Conservation (phyloP, 2,113 vertebrate genomes). For the Mormyrus lacerda region DNA sequence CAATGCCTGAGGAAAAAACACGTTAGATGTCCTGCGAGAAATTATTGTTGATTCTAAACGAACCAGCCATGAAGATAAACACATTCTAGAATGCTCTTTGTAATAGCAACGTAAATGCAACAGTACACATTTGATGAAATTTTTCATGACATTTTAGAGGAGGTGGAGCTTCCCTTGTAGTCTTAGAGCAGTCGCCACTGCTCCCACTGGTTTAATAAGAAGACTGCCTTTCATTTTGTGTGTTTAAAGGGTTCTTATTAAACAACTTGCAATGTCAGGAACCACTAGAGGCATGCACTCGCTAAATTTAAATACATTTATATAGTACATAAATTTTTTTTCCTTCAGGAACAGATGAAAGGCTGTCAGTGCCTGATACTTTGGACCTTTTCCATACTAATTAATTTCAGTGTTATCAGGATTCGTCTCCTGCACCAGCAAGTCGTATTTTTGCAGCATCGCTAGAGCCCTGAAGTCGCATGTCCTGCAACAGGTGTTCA, state of each 20-base stretch:
- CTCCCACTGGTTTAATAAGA: not conserved
- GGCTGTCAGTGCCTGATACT: not conserved
- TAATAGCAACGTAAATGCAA: too few species aligned
- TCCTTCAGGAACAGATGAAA: not conserved
- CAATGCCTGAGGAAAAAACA: too few species aligned
- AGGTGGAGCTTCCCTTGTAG: too few species aligned
- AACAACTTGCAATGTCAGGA: not conserved
- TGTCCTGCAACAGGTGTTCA: not conserved
- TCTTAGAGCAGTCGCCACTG: too few species aligned
- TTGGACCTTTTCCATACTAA: not conserved
- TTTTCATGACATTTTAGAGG: too few species aligned
- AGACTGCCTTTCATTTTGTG: not conserved
- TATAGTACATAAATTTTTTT: not conserved
- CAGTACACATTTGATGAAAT: too few species aligned
- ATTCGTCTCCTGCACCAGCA: not conserved
- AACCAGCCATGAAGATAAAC: too few species aligned
- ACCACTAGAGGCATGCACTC: not conserved
- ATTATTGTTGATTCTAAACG: too few species aligned
- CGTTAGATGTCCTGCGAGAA: too few species aligned
- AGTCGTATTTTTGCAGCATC: not conserved
- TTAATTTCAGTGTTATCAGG: conserved; percentile 15
- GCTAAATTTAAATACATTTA: not conserved
- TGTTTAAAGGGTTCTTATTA: not conserved
- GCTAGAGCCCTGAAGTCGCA: not conserved
- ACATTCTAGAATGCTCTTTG: too few species aligned